Conservation (phyloP, 2,888 invertebrate species). For the Coenonympha glycerion region DNA sequence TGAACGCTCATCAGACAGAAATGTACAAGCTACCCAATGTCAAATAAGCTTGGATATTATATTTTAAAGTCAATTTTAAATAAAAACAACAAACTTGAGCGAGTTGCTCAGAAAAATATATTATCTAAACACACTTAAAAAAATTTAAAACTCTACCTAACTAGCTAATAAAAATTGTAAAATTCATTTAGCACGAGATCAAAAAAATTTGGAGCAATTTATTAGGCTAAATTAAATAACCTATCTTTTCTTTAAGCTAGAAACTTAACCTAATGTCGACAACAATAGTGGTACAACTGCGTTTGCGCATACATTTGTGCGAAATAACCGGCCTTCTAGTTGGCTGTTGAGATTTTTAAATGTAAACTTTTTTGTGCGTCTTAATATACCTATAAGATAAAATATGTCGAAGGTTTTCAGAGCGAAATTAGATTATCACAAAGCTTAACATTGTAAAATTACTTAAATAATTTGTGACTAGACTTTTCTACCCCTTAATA, state of each 20-base stretch:
- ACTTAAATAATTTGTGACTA: not conserved
- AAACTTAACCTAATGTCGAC: too few species aligned
- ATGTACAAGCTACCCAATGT: too few species aligned
- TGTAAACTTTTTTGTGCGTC: not conserved
- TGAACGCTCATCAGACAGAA: too few species aligned
- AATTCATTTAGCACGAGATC: conserved; percentile 2
- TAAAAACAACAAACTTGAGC: not conserved
- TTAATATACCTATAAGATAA: not conserved
- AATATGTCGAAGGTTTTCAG: not conserved
- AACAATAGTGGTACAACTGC: too few species aligned
- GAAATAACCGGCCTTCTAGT: too few species aligned
- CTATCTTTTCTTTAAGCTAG: not conserved
- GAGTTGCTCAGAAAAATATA: not conserved
- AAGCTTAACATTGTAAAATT: not conserved
- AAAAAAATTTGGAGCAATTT: not conserved
- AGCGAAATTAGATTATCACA: too few species aligned
- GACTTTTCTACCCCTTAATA: not conserved
- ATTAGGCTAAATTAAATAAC: not conserved
- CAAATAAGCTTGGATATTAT: too few species aligned
- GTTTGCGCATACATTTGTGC: too few species aligned
- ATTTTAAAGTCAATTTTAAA: not conserved
- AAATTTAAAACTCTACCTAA: not conserved
- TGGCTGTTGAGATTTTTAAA: not conserved
- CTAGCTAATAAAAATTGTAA: not conserved
- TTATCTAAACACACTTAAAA: too few species aligned